These are phyloP conservation scores for Xanthia togata DNA, from an alignment of 2,888 invertebrate species.

Conservation along the genomic window DNA sequence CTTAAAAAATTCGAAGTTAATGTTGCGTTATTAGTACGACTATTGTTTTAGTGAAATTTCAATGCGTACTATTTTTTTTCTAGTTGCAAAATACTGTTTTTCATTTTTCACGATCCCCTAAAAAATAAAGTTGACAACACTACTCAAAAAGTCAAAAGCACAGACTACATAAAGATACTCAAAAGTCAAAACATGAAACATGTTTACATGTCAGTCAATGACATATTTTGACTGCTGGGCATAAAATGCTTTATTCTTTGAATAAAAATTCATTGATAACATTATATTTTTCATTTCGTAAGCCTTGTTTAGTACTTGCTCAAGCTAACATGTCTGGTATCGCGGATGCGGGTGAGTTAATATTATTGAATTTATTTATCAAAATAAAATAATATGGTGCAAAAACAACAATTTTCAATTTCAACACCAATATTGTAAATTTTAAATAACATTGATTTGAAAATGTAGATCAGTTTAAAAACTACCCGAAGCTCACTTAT, in stretches of 20 bases:
- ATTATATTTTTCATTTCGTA: constrained; percentile 79
- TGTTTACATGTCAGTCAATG: too few relatives aligned
- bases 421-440: neutral
- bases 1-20: too few relatives aligned
- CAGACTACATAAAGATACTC: too few relatives aligned
- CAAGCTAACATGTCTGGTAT: constrained; percentile 81
- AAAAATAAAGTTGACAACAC: too few relatives aligned
- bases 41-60: too few relatives aligned
- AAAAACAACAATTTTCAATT: neutral
- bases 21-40: too few relatives aligned
- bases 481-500: neutral
- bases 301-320: constrained; percentile 76
- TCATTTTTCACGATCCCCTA: too few relatives aligned
- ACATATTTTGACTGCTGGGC: neutral
- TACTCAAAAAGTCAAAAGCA: too few relatives aligned
- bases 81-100: too few relatives aligned
- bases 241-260: constrained; percentile 68
- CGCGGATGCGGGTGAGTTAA: constrained; percentile 78
- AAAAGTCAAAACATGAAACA: too few relatives aligned
- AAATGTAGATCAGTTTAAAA: neutral
- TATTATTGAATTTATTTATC: neutral
- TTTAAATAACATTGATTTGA: neutral
- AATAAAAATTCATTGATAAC: constrained; percentile 74
- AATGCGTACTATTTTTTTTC: too few relatives aligned
- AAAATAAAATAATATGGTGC: neutral